phyloP scores from a whole-genome alignment of 2,888 invertebrate species.

The Apamea anceps region DNA sequence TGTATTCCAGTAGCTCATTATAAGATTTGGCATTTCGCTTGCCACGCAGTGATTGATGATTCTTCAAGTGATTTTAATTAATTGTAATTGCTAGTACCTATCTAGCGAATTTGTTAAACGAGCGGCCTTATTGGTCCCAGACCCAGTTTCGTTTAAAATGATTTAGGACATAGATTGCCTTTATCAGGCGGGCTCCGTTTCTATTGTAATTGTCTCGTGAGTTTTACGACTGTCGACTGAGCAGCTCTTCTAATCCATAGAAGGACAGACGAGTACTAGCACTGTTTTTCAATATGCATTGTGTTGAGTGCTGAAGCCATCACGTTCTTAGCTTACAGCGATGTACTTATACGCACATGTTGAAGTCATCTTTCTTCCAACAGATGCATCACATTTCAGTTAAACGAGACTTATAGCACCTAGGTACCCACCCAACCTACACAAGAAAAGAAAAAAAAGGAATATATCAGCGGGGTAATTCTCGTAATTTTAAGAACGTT shows the following conservation, averaged over 20 bases:
- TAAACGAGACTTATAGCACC: neutral
- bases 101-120: constrained; percentile 20
- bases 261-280: neutral
- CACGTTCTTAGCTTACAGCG: neutral
- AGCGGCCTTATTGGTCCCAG: constrained; percentile 37
- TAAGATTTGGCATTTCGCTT: neutral
- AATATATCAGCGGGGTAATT: no score
- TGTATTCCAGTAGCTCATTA: neutral
- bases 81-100: constrained; percentile 5
- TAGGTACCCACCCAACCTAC: neutral
- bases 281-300: neutral
- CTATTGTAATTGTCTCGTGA: constrained; percentile 43
- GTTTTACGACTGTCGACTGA: constrained; percentile 2
- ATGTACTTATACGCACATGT: neutral
- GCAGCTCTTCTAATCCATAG: neutral
- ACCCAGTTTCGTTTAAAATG: constrained; percentile 28
- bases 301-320: neutral
- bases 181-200: constrained; percentile 30
- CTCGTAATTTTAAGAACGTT: no score
- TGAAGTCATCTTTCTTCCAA: neutral
- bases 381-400: neutral
- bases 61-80: neutral
- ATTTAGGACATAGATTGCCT: constrained; percentile 57
- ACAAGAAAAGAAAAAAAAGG: neutral
- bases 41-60: neutral